Conservation (phyloP, 2,797 vertebrate species). For the Cyclopterus lumpus region DNA sequence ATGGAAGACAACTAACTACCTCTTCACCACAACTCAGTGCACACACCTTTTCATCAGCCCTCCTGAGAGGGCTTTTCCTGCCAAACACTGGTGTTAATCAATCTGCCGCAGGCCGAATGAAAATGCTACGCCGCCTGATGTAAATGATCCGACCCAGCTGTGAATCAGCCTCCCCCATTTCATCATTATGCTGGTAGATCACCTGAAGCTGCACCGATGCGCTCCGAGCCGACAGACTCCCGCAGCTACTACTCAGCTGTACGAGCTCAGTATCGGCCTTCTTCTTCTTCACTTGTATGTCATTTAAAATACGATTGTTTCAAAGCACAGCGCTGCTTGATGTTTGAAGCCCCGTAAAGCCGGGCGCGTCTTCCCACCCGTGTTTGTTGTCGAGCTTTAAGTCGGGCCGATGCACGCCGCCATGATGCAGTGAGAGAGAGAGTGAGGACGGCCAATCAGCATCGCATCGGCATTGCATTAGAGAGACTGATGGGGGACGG, state of each 20-base stretch:
- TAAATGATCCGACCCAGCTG: slow-evolving; percentile 6
- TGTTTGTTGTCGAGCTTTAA: slow-evolving; percentile 6
- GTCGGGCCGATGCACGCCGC: slow-evolving; percentile 17
- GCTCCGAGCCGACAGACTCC: background rate
- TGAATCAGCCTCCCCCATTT: background rate
- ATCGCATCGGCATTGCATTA: slow-evolving; percentile 66
- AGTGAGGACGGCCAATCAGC: slow-evolving; percentile 57
- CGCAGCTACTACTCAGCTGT: background rate
- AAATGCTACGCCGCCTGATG: background rate
- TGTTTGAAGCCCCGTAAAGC: background rate
- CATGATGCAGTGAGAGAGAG: slow-evolving; percentile 36
- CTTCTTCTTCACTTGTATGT: background rate
- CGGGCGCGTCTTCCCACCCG: background rate
- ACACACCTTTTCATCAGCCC: background rate
- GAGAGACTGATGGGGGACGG: slow-evolving; percentile 15
- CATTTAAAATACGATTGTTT: background rate
- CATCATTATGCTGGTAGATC: slow-evolving; percentile 10
- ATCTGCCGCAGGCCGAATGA: slow-evolving; percentile 2
- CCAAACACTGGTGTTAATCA: slow-evolving; percentile 26
- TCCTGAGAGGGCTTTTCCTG: background rate
- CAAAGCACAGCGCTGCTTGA: background rate
- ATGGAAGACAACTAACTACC: background rate
- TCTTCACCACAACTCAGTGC: background rate
- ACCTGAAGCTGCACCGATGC: background rate
- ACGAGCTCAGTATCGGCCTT: background rate